phyloP scores from a whole-genome alignment of 1,140 invertebrate species.

The Akabosia matsudoensis region DNA sequence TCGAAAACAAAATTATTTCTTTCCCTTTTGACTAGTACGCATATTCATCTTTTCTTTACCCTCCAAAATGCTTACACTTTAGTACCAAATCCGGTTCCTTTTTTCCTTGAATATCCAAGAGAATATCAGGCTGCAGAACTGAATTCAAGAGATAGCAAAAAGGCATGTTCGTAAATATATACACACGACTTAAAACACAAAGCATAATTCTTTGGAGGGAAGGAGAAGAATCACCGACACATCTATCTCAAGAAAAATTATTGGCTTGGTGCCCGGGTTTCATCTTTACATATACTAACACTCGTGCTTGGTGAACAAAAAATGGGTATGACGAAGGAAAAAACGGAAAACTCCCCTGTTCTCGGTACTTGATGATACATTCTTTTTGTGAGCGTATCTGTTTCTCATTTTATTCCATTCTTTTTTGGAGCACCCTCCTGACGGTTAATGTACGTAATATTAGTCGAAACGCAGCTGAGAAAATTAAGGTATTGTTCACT shows the following conservation, averaged over 20 bases:
- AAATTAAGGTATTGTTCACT: slow-evolving; percentile 20
- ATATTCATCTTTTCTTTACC: not conserved
- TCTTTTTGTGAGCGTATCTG: not conserved
- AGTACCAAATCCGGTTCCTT: not conserved
- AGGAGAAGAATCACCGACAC: slow-evolving; percentile 19
- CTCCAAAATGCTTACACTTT: not conserved
- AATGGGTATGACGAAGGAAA: not conserved
- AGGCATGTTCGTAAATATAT: not conserved
- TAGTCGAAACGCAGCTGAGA: slow-evolving; percentile 12
- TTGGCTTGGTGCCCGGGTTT: slow-evolving; percentile 22
- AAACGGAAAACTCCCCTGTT: not conserved
- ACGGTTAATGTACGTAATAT: slow-evolving; percentile 16
- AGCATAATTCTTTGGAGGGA: slow-evolving; percentile 15
- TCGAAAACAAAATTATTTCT: not conserved
- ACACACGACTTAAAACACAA: not conserved
- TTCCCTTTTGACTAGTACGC: not conserved
- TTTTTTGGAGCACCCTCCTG: slow-evolving; percentile 21
- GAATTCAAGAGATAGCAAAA: not conserved
- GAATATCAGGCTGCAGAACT: not conserved
- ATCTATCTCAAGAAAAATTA: slow-evolving; percentile 25
- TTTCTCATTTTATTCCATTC: not conserved
- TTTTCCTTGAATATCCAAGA: not conserved
- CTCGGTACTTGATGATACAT: not conserved
- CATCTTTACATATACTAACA: not conserved
- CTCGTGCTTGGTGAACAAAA: too few relatives aligned